phyloP scores from a whole-genome alignment of 2,797 vertebrate species.

The Arctocebus calabarensis region DNA sequence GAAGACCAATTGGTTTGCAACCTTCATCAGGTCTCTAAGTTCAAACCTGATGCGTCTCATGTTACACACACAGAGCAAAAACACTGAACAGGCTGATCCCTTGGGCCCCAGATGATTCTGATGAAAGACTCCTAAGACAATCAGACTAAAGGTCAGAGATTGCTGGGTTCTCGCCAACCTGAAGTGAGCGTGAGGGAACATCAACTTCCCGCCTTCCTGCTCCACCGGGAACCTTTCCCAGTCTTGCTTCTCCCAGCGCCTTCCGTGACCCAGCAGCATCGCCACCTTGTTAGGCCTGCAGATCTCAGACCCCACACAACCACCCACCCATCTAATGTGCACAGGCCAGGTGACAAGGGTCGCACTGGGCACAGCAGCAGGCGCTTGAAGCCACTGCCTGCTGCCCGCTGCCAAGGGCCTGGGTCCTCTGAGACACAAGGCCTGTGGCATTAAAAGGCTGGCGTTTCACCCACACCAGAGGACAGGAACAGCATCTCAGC shows the following conservation, averaged over 20 bases:
- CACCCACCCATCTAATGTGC: neutral
- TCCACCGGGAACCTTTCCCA: neutral
- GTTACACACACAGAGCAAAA: neutral
- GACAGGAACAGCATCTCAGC: neutral
- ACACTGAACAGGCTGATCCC: neutral
- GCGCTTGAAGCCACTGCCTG: neutral
- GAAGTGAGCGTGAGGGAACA: neutral
- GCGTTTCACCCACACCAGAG: neutral
- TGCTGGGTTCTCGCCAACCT: neutral
- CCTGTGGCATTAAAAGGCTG: neutral
- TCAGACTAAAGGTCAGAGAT: neutral
- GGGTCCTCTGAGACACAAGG: neutral
- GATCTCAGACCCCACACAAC: neutral
- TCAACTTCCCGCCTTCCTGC: neutral
- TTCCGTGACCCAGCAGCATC: accelerated
- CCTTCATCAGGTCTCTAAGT: neutral
- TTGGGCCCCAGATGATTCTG: neutral
- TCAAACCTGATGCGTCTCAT: neutral
- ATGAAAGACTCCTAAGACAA: conserved; percentile 27
- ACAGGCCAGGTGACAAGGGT: neutral
- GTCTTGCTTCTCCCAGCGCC: neutral
- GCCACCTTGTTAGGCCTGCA: neutral
- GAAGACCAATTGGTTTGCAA: neutral
- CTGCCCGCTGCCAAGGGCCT: neutral
- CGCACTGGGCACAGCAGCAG: neutral